Evolutionary conservation across 1,140 invertebrate species (phyloP).

Genomic region (Heterodera schachtii): DNA sequence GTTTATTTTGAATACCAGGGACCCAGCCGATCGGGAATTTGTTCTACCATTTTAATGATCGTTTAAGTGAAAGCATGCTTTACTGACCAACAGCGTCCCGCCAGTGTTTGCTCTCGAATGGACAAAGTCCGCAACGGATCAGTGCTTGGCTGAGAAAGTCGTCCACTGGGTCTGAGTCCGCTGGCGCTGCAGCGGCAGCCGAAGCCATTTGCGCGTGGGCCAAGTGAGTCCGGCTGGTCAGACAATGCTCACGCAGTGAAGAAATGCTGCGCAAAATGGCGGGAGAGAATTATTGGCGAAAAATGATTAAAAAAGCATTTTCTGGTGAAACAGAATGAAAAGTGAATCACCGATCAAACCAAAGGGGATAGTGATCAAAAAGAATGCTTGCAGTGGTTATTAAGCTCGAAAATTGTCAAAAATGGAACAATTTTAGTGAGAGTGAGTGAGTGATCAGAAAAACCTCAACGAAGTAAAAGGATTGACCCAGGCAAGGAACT

Average conservation of each 20-base stretch:
- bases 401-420: background rate
- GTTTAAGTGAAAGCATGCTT: too few species aligned
- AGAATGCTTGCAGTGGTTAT: too few species aligned
- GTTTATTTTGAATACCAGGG: too few species aligned
- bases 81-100: background rate
- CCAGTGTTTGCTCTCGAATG: background rate
- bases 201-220: background rate
- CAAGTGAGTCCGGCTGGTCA: background rate
- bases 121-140: slow-evolving; percentile 5
- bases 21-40: too few species aligned
- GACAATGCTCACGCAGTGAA: slow-evolving; percentile 22
- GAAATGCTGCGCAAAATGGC: slow-evolving; percentile 1
- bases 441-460: background rate
- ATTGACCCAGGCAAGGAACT: too few species aligned
- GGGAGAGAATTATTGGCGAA: too few species aligned
- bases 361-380: too few species aligned
- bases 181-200: background rate
- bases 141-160: background rate
- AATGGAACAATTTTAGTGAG: background rate
- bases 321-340: too few species aligned
- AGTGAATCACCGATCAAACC: too few species aligned
- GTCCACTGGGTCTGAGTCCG: background rate
- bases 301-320: background rate
- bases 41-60: too few species aligned
- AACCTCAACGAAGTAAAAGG: too few species aligned